phyloP scores from a whole-genome alignment of 2,113 vertebrate genomes.

The Symphodus melops region DNA sequence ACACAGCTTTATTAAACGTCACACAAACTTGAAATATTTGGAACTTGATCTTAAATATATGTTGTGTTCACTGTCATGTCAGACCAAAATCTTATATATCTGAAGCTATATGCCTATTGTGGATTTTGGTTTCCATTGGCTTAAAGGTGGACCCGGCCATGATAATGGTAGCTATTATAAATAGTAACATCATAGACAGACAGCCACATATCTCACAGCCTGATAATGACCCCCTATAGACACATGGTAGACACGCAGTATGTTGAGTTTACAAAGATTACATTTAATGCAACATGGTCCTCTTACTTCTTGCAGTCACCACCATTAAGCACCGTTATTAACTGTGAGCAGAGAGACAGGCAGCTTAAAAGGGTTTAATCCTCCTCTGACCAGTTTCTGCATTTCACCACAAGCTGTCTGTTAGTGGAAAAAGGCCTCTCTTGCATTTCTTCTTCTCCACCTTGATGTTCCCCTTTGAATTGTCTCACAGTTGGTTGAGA shows the following conservation, averaged over 20 bases:
- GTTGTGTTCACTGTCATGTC: too few relatives aligned
- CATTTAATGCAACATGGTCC: conserved; percentile 14
- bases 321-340: conserved; percentile 43
- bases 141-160: conserved; percentile 1
- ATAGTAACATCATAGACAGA: conserved; percentile 18
- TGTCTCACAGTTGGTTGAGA: conserved; percentile 9
- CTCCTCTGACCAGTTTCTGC: conserved; percentile 28
- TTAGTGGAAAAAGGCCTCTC: conserved; percentile 32
- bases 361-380: conserved; percentile 45
- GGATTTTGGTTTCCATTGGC: neutral
- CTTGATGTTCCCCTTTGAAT: conserved; percentile 28
- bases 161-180: conserved; percentile 55
- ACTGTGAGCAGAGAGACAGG: conserved; percentile 28
- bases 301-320: conserved; percentile 23
- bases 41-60: too few relatives aligned
- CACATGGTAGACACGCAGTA: neutral
- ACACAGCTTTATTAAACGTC: too few relatives aligned
- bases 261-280: conserved; percentile 58
- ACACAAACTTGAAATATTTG: too few relatives aligned
- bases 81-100: too few relatives aligned
- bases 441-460: conserved; percentile 37
- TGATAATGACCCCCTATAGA: conserved; percentile 52
- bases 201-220: conserved; percentile 29
- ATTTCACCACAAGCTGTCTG: conserved; percentile 29
- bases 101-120: too few relatives aligned